Evolutionary conservation across 2,113 vertebrate genomes (phyloP).

Genomic region (Garra rufa): DNA sequence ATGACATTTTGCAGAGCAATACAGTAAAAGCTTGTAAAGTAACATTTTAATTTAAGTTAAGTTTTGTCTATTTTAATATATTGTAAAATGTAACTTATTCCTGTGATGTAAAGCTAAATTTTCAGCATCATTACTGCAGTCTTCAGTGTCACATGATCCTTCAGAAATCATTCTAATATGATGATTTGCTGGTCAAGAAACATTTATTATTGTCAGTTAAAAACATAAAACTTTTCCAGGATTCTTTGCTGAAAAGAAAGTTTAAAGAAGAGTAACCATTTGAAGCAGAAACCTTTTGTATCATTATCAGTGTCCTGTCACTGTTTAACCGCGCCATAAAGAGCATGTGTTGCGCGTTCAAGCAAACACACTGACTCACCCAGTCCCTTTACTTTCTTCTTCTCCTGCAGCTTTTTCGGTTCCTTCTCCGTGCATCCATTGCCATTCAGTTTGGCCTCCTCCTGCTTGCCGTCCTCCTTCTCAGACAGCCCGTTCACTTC

Average conservation of each 20-base stretch:
- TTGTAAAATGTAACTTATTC: too few species aligned
- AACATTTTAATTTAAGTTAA: too few species aligned
- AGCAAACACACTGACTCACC: slow-evolving; percentile 74
- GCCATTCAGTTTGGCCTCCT: slow-evolving; percentile 76
- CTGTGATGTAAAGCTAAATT: neutral
- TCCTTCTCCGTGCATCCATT: slow-evolving; percentile 78
- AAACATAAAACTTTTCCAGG: neutral
- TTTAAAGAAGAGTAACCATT: too few species aligned
- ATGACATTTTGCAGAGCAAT: too few species aligned
- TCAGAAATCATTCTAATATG: neutral
- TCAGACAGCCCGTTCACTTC: slow-evolving; percentile 84
- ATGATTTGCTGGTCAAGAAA: neutral
- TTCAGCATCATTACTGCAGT: neutral
- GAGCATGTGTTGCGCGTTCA: neutral
- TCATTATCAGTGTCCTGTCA: neutral
- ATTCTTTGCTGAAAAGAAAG: neutral
- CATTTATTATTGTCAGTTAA: neutral
- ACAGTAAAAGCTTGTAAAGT: too few species aligned
- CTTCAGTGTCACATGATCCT: neutral
- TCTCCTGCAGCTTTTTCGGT: slow-evolving; percentile 88
- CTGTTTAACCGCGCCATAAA: neutral
- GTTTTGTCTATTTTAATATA: too few species aligned
- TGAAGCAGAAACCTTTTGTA: neutral
- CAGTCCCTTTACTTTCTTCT: slow-evolving; percentile 94
- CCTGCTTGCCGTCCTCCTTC: slow-evolving; percentile 75